phyloP scores from a whole-genome alignment of 1,140 invertebrate species.

The Bombus consobrinus region DNA sequence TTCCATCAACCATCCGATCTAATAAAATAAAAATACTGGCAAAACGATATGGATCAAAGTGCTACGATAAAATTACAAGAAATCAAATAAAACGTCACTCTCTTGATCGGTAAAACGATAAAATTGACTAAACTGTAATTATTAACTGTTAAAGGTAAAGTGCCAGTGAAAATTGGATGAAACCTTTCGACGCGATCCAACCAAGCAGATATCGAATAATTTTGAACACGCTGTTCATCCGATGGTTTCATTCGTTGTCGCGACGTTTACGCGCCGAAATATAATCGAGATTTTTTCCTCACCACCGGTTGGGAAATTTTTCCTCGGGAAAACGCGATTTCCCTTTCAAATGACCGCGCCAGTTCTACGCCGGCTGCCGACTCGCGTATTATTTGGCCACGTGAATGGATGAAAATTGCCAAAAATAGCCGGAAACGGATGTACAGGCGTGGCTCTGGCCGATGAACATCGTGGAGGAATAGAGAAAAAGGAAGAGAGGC shows the following conservation, averaged over 20 bases:
- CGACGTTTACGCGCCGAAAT: conserved; percentile 35
- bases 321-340: conserved; percentile 57
- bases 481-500: neutral
- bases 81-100: neutral
- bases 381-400: conserved; percentile 58
- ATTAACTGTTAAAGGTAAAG: neutral
- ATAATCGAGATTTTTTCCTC: conserved; percentile 56
- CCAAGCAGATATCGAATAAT: neutral
- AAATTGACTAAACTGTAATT: no score
- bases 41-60: neutral
- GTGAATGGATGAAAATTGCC: conserved; percentile 73
- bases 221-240: neutral
- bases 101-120: no score
- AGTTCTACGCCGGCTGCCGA: neutral
- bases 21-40: neutral
- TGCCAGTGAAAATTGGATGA: neutral
- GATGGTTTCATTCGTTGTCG: neutral
- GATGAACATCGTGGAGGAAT: conserved; percentile 1
- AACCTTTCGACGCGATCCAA: neutral
- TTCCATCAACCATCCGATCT: neutral
- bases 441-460: conserved; percentile 51
- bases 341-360: conserved; percentile 60
- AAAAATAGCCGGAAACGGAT: conserved; percentile 73
- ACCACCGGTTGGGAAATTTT: conserved; percentile 30
- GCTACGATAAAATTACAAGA: neutral